phyloP scores from a whole-genome alignment of 1,140 invertebrate species.

The Pachypsylla venusta region DNA sequence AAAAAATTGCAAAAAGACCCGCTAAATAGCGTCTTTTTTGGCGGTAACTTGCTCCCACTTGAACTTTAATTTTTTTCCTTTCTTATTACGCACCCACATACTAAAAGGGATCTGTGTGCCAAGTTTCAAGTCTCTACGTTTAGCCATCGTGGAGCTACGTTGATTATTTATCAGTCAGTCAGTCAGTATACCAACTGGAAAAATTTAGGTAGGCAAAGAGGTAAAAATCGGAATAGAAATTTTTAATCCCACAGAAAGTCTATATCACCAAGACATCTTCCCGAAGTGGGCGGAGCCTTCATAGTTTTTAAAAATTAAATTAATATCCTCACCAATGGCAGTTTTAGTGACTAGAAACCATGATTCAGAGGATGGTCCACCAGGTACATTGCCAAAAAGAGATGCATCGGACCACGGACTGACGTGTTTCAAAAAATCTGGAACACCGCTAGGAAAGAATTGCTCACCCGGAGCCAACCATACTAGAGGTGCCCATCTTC shows the following conservation, averaged over 20 bases:
- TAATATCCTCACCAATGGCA: constrained; percentile 32
- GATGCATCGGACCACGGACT: constrained; percentile 11
- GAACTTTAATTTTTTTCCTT: too few relatives aligned
- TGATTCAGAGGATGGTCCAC: constrained; percentile 30
- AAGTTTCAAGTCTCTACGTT: too few relatives aligned
- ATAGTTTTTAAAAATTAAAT: neutral
- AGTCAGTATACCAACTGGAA: neutral
- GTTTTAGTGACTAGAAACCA: constrained; percentile 38
- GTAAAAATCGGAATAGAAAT: neutral
- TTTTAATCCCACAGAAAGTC: neutral
- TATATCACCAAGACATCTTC: too few relatives aligned
- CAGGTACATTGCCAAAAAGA: constrained; percentile 17
- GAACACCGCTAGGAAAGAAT: constrained; percentile 41
- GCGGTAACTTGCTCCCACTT: too few relatives aligned
- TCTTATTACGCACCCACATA: too few relatives aligned
- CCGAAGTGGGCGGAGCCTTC: neutral
- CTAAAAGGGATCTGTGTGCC: too few relatives aligned
- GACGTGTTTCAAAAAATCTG: constrained; percentile 42
- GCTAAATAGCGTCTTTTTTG: too few relatives aligned
- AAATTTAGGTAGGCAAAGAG: neutral
- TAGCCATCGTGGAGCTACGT: too few relatives aligned
- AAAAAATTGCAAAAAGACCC: too few relatives aligned
- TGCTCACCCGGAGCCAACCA: constrained; percentile 45
- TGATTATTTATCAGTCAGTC: too few relatives aligned
- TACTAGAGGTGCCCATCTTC: constrained; percentile 43